phyloP scores from a whole-genome alignment of 2,797 vertebrate genomes.

The Crax fasciolata region DNA sequence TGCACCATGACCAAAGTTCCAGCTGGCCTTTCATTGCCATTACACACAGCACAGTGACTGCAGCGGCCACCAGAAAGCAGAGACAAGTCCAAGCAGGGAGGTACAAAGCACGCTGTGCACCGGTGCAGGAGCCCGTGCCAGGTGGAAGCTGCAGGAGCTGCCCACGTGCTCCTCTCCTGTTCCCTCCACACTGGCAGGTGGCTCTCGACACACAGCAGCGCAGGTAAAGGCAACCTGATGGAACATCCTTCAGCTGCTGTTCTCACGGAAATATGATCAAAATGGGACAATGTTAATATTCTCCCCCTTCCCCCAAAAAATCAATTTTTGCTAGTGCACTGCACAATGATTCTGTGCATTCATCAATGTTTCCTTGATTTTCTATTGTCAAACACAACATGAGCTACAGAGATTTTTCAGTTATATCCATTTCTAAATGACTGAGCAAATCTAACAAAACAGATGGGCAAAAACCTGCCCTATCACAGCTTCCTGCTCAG shows the following conservation, averaged over 20 bases:
- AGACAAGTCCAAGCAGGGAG: not conserved
- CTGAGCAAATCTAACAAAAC: not conserved
- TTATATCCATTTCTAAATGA: not conserved
- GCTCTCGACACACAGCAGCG: not conserved
- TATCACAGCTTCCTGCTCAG: not conserved
- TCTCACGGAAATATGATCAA: not conserved
- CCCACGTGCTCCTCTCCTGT: accelerated
- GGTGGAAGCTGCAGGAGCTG: not conserved
- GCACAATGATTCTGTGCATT: not conserved
- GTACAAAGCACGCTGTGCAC: accelerated
- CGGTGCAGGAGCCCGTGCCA: accelerated
- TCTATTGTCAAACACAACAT: not conserved
- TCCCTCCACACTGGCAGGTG: accelerated
- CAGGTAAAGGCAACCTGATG: not conserved
- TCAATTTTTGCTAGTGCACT: not conserved
- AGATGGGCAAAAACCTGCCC: not conserved
- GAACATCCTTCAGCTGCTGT: not conserved
- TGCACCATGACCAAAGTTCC: accelerated
- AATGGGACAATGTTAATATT: not conserved
- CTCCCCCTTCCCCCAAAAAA: not conserved
- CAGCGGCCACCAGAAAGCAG: not conserved
- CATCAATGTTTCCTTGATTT: not conserved
- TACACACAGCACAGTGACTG: not conserved
- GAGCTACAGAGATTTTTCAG: not conserved
- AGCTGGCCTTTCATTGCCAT: not conserved